Conservation (phyloP, 2,888 invertebrate genomes). For the Linnaemya vulpina region DNA sequence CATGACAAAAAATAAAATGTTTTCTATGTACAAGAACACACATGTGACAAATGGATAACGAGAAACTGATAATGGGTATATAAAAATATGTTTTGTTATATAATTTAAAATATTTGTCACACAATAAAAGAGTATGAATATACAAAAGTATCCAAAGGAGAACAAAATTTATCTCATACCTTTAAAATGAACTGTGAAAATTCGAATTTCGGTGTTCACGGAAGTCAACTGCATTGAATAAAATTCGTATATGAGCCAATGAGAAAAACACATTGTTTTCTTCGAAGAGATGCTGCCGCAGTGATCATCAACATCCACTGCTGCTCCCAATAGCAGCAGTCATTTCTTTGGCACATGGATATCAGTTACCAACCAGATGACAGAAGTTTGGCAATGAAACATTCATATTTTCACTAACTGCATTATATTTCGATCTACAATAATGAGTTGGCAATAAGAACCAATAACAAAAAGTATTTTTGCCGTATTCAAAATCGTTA, state of each 20-base stretch:
- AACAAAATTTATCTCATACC: slow-evolving; percentile 3
- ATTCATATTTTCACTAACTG: too few species aligned
- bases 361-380: too few species aligned
- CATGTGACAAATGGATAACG: slow-evolving; percentile 64
- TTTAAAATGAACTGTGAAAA: slow-evolving; percentile 50
- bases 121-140: slow-evolving; percentile 20
- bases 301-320: background rate
- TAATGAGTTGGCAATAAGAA: too few species aligned
- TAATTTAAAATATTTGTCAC: slow-evolving; percentile 63
- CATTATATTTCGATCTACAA: too few species aligned
- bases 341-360: slow-evolving; percentile 5
- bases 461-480: too few species aligned
- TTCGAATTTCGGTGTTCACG: slow-evolving; percentile 61
- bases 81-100: slow-evolving; percentile 59
- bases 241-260: slow-evolving; percentile 65
- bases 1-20: slow-evolving; percentile 59
- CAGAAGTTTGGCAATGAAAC: too few species aligned
- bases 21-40: background rate
- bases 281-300: slow-evolving; percentile 13
- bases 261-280: slow-evolving; percentile 49
- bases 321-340: background rate
- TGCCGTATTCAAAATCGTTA: too few species aligned
- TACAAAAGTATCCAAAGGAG: background rate
- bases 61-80: slow-evolving; percentile 63
- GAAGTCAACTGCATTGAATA: slow-evolving; percentile 66